A percentile compares a stretch with the other conserved stretches of the same genome.
These are phyloP conservation scores for Lysiphlebus fabarum DNA, from an alignment of 1,140 invertebrate genomes.

Conservation along the genomic window DNA sequence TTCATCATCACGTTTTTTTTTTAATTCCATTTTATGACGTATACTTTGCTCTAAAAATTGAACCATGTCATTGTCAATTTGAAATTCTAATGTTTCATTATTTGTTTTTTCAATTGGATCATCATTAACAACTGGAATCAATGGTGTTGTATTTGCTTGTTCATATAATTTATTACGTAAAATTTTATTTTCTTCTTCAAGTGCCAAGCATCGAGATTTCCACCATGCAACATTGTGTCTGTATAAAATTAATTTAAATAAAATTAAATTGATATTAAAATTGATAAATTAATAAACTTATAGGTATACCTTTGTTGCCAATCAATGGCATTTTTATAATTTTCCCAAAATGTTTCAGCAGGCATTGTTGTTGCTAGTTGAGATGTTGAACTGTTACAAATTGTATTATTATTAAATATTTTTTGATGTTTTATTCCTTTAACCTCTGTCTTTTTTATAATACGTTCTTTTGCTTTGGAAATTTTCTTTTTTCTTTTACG, in stretches of 20 bases:
- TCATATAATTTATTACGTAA: conserved; percentile 54
- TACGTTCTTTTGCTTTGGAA: not conserved
- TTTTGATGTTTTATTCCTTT: not conserved
- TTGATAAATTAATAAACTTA: not conserved
- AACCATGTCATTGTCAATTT: conserved; percentile 65
- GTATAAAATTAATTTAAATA: conserved; percentile 19
- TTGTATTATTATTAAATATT: not conserved
- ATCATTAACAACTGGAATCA: not conserved
- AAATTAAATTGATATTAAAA: conserved; percentile 11
- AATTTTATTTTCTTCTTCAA: conserved; percentile 64
- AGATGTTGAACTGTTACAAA: conserved; percentile 17
- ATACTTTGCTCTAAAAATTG: conserved; percentile 63
- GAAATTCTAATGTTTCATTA: conserved; percentile 51
- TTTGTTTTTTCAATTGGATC: too few relatives aligned
- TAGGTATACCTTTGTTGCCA: conserved; percentile 46
- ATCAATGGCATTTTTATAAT: conserved; percentile 44
- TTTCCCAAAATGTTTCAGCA: conserved; percentile 49
- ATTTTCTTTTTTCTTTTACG: conserved; percentile 8
- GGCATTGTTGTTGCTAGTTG: conserved; percentile 33
- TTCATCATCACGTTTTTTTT: conserved; percentile 38
- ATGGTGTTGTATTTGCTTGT: conserved; percentile 22
- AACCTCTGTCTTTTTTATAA: conserved; percentile 10
- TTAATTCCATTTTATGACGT: conserved; percentile 56
- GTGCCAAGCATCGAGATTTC: conserved; percentile 63
- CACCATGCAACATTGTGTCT: conserved; percentile 61